phyloP scores from a whole-genome alignment of 2,888 invertebrate genomes.

The Dryobota labecula region DNA sequence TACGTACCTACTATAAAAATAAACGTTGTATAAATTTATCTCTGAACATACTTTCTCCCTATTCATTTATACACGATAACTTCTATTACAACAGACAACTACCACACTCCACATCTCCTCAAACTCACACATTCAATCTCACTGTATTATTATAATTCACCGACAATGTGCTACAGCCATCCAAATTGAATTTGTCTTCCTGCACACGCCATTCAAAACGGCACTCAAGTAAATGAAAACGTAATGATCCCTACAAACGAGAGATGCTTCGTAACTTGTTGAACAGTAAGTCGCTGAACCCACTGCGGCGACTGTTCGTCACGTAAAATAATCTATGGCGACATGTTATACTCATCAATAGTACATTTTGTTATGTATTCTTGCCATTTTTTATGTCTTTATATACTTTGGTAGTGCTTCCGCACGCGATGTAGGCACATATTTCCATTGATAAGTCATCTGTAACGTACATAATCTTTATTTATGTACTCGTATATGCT shows the following conservation, averaged over 20 bases:
- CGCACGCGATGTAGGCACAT: constrained; percentile 37
- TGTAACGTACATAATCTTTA: constrained; percentile 13
- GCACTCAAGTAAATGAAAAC: constrained; percentile 68
- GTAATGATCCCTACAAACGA: constrained; percentile 65
- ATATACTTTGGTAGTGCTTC: constrained; percentile 20
- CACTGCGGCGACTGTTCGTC: constrained; percentile 45
- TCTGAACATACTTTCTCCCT: constrained; percentile 5
- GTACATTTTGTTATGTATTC: constrained; percentile 39
- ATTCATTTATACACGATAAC: constrained; percentile 10
- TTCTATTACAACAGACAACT: constrained; percentile 15
- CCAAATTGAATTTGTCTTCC: constrained; percentile 64
- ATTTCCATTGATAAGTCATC: constrained; percentile 31
- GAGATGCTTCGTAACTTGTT: constrained; percentile 63
- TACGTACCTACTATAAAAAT: constrained; percentile 5
- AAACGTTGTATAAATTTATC: neutral
- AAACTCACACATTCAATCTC: constrained; percentile 44
- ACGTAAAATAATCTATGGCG: constrained; percentile 32
- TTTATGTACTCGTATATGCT: constrained; percentile 12
- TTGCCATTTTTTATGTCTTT: constrained; percentile 47
- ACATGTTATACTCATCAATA: constrained; percentile 24
- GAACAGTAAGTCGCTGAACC: constrained; percentile 55
- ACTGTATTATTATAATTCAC: constrained; percentile 59
- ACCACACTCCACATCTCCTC: constrained; percentile 14
- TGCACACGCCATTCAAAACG: constrained; percentile 65
- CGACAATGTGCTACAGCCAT: constrained; percentile 56